Evolutionary conservation across 2,113 vertebrate species (phyloP).

Genomic region (Microcebus lehilahytsara): DNA sequence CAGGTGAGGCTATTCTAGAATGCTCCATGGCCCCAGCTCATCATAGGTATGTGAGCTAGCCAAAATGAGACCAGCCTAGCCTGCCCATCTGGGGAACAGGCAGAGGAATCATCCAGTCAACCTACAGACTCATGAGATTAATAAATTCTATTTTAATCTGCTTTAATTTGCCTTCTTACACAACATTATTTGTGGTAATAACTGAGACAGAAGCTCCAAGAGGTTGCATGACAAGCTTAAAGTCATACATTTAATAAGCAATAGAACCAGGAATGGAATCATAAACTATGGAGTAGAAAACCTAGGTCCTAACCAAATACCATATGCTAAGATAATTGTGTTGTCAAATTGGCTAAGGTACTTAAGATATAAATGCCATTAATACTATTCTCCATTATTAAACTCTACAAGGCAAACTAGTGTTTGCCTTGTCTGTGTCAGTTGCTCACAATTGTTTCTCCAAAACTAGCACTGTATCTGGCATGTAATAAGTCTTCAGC

Average conservation of each 20-base stretch:
- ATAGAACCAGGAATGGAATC: neutral
- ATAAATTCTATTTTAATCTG: neutral
- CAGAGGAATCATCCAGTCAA: neutral
- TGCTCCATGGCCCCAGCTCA: neutral
- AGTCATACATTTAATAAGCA: neutral
- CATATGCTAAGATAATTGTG: neutral
- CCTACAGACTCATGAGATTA: neutral
- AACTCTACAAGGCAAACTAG: neutral
- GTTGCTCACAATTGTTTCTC: neutral
- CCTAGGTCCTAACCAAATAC: neutral
- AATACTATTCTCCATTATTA: neutral
- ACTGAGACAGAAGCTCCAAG: neutral
- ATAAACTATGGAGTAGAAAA: neutral
- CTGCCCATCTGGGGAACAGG: too few species aligned
- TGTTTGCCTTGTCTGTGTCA: neutral
- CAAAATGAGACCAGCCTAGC: neutral
- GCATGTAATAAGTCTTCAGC: neutral
- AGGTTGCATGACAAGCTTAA: neutral
- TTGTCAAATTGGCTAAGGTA: neutral
- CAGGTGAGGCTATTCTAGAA: neutral
- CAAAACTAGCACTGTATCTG: neutral
- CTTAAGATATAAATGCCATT: neutral
- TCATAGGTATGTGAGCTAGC: neutral
- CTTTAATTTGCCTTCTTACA: neutral
- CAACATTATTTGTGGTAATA: neutral